These are phyloP conservation scores for Garrulus glandarius DNA, from an alignment of 2,797 vertebrate genomes.

Conservation along the genomic window DNA sequence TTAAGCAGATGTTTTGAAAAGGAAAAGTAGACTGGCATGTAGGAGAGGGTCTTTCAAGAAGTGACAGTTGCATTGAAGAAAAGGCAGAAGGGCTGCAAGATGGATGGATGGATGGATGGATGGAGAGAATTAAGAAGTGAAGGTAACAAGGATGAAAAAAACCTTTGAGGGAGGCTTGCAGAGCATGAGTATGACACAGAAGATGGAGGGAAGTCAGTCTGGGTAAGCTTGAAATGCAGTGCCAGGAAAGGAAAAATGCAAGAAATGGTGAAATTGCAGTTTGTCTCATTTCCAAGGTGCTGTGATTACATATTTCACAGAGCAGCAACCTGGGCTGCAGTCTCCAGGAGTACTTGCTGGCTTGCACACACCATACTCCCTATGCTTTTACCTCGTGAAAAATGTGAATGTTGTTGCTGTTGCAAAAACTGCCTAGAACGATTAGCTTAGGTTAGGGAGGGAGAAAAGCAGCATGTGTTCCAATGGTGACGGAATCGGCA, in stretches of 20 bases:
- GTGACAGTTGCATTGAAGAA: background rate
- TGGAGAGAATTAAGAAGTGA: background rate
- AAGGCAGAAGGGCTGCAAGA: background rate
- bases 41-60: background rate
- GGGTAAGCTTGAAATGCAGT: background rate
- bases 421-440: background rate
- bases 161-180: background rate
- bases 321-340: background rate
- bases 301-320: background rate
- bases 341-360: background rate
- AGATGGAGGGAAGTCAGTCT: background rate
- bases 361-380: rapidly evolving
- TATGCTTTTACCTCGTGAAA: background rate
- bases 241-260: background rate
- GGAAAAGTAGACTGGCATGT: background rate
- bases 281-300: background rate
- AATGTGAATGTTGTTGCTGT: background rate
- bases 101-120: too few species aligned
- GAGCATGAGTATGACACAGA: background rate
- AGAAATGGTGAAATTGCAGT: background rate
- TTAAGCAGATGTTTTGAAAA: background rate
- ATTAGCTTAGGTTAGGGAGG: background rate
- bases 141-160: background rate
- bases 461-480: rapidly evolving
- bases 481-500: background rate